These are phyloP conservation scores for Ectemnius continuus DNA, from an alignment of 2,888 invertebrate genomes.

Conservation along the genomic window DNA sequence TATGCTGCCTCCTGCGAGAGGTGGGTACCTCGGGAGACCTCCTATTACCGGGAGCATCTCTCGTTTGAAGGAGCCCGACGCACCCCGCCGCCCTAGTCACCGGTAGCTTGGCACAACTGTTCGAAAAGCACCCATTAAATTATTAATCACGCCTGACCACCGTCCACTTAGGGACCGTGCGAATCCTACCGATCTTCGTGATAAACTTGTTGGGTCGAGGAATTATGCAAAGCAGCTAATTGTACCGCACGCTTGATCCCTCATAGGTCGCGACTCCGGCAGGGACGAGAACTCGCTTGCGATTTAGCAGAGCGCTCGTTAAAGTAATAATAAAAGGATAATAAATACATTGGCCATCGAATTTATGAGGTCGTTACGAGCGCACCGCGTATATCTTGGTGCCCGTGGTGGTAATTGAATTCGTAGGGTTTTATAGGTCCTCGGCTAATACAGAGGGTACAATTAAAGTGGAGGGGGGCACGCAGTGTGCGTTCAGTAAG, in stretches of 20 bases:
- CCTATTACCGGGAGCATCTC: too few relatives aligned
- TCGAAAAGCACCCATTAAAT: too few relatives aligned
- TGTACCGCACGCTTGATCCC: neutral
- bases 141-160: too few relatives aligned
- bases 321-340: constrained; percentile 6
- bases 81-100: too few relatives aligned
- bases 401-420: neutral
- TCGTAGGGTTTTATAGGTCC: constrained; percentile 1
- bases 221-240: constrained; percentile 6
- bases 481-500: too few relatives aligned
- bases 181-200: too few relatives aligned
- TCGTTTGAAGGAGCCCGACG: too few relatives aligned
- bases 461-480: neutral
- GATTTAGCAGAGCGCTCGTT: neutral
- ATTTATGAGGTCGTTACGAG: constrained; percentile 18
- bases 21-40: too few relatives aligned
- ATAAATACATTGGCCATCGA: constrained; percentile 20
- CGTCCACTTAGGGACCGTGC: too few relatives aligned
- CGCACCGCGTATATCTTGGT: constrained; percentile 1
- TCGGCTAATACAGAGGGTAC: neutral
- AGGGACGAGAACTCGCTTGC: neutral
- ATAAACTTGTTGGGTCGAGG: constrained; percentile 1
- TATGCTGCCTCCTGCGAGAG: constrained; percentile 2
- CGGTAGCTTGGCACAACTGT: too few relatives aligned
- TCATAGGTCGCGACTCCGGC: neutral